Base-by-base conservation (phyloP, 2,113 vertebrate genomes). In the Menura novaehollandiae region DNA sequence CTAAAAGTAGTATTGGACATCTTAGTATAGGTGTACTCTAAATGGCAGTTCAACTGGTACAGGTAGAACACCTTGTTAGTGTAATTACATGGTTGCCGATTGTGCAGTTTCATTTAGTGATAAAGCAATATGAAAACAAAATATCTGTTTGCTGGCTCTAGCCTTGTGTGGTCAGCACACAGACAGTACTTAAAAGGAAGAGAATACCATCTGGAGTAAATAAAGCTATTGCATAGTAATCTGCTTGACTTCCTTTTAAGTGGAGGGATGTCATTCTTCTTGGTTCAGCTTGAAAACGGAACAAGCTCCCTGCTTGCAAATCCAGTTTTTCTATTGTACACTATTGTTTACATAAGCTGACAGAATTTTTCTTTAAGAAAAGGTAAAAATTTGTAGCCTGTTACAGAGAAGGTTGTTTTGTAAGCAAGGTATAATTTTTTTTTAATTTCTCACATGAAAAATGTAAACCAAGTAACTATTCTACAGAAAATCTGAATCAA, bases 151-250 rank as follows among this genome's bases (percentile, higher is more conserved):
- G n/a, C 58, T 92, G 72, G 59, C 72, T 86, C 23, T 46, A 53
- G 85, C 41, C 66, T 67, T 66, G 72, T 92, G 79, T 93, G 68
- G 76, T 93, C 92, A 96, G 92, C 72, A 91, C 46, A 43, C 72
- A 94, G 78, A 79, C 85, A 75, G 35, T 77, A 74, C 86, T 91
- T 84, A 88, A 76, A 95, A 93, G 93, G 94, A 89, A 85, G 86
- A 86, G 94, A 90, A 67, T 41, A 90, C 68, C 67, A 88, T 94
- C 92, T 94, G 95, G 85, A 94, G 68, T 91, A 93, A 97, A 86
- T 90, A 92, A 94, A 88, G 64, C 68, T 82, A 74, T 72, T 78
- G 88, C 73, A 6, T 16, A 81, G 89, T 95, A 91, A 95, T 94
- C 72, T 78, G 76, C 79, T 86, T 2, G 1, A 51, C 85, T 96